A percentile compares a stretch with the other conserved stretches of the same genome.
These are phyloP conservation scores for Drosophila ogumai DNA, from an alignment of 1,140 invertebrate species.

Conservation along the genomic window DNA sequence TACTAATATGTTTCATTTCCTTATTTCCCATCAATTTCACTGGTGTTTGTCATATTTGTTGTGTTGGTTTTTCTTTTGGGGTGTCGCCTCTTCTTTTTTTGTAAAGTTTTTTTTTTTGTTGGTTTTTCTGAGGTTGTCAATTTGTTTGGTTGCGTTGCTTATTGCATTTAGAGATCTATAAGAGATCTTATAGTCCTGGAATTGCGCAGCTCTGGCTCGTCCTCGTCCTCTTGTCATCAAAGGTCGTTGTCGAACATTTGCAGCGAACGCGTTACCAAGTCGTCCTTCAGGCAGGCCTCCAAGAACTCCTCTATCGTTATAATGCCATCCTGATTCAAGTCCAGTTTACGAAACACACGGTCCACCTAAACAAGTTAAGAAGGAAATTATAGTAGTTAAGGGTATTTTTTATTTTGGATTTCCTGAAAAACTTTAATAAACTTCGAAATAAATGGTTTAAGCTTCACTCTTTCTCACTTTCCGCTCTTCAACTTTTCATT, in stretches of 20 bases:
- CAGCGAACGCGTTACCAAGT: constrained; percentile 92
- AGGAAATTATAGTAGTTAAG: not conserved
- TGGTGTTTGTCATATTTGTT: constrained; percentile 43
- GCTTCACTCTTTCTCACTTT: not conserved
- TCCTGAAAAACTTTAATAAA: not conserved
- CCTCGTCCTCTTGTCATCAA: constrained; percentile 79
- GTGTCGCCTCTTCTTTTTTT: constrained; percentile 22
- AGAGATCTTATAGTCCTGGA: constrained; percentile 80
- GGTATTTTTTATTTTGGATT: not conserved
- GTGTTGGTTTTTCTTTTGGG: not conserved
- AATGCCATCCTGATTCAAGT: constrained; percentile 96
- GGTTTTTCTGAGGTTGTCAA: constrained; percentile 19
- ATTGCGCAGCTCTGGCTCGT: constrained; percentile 53
- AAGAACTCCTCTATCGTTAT: constrained; percentile 98
- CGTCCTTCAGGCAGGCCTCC: constrained; percentile 96
- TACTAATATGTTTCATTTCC: constrained; percentile 69
- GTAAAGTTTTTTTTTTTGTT: constrained; percentile 16
- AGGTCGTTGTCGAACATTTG: constrained; percentile 92
- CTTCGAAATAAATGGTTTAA: not conserved
- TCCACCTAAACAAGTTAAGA: constrained; percentile 87
- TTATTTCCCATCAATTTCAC: constrained; percentile 44
- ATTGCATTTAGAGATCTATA: constrained; percentile 78
- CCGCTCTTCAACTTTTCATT: not conserved
- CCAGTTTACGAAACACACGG: constrained; percentile 94
- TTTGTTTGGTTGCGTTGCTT: constrained; percentile 24